phyloP scores from a whole-genome alignment of 2,797 vertebrate species.

The Myiotriccus ornatus region DNA sequence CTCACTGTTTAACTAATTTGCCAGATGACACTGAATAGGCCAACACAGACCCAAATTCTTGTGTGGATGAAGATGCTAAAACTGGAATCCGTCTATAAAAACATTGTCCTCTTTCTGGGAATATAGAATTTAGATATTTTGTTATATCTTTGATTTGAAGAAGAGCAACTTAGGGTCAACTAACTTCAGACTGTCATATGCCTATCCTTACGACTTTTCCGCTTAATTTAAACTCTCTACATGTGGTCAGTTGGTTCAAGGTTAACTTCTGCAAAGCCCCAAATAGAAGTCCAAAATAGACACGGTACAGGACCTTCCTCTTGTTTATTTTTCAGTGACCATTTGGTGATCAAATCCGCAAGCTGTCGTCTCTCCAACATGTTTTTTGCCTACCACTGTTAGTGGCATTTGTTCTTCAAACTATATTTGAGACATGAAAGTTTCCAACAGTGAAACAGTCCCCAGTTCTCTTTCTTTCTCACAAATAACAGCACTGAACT shows the following conservation, averaged over 20 bases:
- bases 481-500: neutral
- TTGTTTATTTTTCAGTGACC: neutral
- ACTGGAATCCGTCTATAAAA: neutral
- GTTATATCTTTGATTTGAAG: neutral
- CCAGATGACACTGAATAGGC: neutral
- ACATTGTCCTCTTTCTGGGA: neutral
- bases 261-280: neutral
- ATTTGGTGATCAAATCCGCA: constrained; percentile 37
- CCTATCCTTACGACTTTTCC: neutral
- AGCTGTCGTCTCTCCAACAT: neutral
- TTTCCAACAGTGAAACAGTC: neutral
- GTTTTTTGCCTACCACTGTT: constrained; percentile 38
- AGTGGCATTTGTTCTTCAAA: constrained; percentile 36
- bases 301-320: neutral
- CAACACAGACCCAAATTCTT: neutral
- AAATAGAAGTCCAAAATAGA: constrained; percentile 31
- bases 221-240: neutral
- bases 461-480: neutral
- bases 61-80: neutral
- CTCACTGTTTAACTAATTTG: neutral
- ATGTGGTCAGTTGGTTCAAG: neutral
- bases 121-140: neutral
- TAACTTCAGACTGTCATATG: neutral
- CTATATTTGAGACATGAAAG: neutral
- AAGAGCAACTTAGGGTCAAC: neutral